phyloP scores from a whole-genome alignment of 2,113 vertebrate species.

The Tupaia tana region DNA sequence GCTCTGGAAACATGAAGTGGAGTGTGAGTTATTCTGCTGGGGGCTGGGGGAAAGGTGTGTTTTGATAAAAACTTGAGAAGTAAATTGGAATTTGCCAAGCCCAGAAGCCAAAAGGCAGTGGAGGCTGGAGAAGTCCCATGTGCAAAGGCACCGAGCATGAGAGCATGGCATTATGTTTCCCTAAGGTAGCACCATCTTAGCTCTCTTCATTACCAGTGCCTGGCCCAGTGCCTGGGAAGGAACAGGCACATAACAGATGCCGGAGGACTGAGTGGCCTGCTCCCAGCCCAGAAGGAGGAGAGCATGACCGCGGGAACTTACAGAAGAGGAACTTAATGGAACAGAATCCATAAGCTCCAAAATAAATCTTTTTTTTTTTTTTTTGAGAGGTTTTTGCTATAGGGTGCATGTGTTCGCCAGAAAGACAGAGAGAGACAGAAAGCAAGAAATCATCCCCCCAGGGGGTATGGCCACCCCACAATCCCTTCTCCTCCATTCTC shows the following conservation, averaged over 20 bases:
- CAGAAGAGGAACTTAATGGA: background rate
- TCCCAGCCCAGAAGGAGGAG: background rate
- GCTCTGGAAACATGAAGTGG: background rate
- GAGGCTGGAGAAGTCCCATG: background rate
- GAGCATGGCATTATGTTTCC: background rate
- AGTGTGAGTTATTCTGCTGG: background rate
- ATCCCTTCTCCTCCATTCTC: too few relatives aligned
- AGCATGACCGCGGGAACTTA: background rate
- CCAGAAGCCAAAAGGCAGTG: background rate
- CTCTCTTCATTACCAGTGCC: background rate
- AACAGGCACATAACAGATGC: background rate
- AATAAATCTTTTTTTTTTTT: background rate
- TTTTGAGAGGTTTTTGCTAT: too few relatives aligned
- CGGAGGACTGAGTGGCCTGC: background rate
- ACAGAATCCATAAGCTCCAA: conserved; percentile 11
- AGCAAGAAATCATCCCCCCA: too few relatives aligned
- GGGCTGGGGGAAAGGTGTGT: background rate
- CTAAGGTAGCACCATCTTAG: background rate
- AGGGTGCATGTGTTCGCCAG: too few relatives aligned
- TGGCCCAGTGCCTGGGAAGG: background rate
- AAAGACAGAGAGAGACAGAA: too few relatives aligned
- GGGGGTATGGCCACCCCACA: too few relatives aligned
- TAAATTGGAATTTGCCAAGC: background rate
- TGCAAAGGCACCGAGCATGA: background rate
- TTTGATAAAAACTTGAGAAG: background rate